A percentile compares a stretch with the other conserved stretches of the same genome.
These are phyloP conservation scores for Cryptocephalus primarius DNA, from an alignment of 2,888 invertebrate species.

Conservation along the genomic window DNA sequence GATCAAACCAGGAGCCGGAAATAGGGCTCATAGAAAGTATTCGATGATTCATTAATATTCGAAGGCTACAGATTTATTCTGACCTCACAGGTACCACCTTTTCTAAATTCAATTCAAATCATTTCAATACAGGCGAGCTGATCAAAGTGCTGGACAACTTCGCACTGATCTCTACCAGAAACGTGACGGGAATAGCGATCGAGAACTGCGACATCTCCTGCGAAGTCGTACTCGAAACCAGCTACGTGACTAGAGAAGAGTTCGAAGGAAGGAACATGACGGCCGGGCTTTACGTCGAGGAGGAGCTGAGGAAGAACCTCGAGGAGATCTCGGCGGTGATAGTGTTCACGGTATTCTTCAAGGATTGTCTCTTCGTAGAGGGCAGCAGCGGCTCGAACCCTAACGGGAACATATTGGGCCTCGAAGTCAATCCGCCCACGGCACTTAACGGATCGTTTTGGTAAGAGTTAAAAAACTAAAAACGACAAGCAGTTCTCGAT, in stretches of 20 bases:
- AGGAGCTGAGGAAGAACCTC: conserved; percentile 10
- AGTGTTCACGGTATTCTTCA: conserved; percentile 14
- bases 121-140: no score
- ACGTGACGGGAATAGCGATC: conserved; percentile 39
- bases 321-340: conserved; percentile 6
- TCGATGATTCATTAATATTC: no score
- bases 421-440: no score
- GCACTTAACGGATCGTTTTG: no score
- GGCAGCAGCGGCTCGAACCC: conserved; percentile 1
- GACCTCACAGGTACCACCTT: no score
- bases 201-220: conserved; percentile 27
- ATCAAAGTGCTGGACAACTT: conserved; percentile 29
- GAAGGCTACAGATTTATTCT: no score
- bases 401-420: no score
- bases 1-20: no score
- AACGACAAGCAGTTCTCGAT: no score
- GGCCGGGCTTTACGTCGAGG: conserved; percentile 14
- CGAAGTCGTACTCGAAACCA: neutral
- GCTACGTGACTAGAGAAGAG: conserved; percentile 1
- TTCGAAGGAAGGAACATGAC: conserved; percentile 4
- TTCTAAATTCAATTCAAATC: no score
- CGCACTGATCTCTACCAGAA: conserved; percentile 40
- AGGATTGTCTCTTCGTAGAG: conserved; percentile 18
- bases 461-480: no score
- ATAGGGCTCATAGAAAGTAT: no score